Conservation (phyloP, 2,888 invertebrate species). For the Protophormia terraenovae region DNA sequence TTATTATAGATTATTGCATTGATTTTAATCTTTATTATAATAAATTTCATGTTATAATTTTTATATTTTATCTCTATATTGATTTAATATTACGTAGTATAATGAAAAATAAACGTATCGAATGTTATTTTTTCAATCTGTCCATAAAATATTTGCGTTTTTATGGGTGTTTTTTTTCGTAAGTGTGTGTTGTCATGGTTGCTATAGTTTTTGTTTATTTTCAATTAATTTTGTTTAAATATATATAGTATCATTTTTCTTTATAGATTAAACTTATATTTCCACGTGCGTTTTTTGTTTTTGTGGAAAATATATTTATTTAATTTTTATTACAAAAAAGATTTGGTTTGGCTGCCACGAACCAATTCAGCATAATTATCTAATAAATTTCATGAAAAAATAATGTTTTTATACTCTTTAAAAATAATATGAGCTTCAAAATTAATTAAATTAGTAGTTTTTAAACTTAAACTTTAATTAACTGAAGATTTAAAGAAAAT, state of each 20-base stretch:
- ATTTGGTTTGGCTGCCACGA: too few species aligned
- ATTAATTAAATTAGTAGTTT: too few species aligned
- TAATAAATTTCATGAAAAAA: too few species aligned
- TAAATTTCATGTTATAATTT: neutral
- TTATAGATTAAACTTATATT: slow-evolving; percentile 25
- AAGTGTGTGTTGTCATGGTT: neutral
- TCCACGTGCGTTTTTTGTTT: slow-evolving; percentile 19
- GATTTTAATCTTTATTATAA: neutral
- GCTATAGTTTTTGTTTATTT: neutral
- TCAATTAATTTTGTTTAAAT: neutral
- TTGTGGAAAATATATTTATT: neutral
- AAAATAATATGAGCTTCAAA: too few species aligned
- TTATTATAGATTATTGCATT: neutral
- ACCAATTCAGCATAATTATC: too few species aligned
- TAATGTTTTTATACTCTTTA: too few species aligned
- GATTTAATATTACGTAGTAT: neutral
- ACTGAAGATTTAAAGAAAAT: too few species aligned
- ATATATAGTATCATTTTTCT: slow-evolving; percentile 22
- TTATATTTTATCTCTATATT: neutral
- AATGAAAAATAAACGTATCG: neutral
- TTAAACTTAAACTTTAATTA: too few species aligned
- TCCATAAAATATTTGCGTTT: neutral
- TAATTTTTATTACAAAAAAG: neutral
- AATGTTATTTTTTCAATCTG: neutral
- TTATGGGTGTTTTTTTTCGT: slow-evolving; percentile 1